Base-by-base conservation (phyloP, 2,113 vertebrate species). In the Strix aluco region DNA sequence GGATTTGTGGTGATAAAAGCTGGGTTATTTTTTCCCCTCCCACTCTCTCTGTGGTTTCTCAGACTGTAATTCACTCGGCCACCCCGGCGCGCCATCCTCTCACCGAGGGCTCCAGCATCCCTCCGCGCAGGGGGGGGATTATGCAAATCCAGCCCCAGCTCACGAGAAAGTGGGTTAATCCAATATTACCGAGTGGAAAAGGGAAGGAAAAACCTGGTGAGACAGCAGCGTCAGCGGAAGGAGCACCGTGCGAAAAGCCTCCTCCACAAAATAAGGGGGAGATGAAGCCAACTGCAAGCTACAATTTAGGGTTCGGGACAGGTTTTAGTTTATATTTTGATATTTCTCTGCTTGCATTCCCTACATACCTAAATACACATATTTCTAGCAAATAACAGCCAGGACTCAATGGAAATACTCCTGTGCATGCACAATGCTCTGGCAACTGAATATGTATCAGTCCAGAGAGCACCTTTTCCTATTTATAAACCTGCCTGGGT, bases 111-210 rank as follows among this genome's bases (percentile, higher is more conserved):
- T 95, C 59, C 92, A 42, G 63, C 62, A 16, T 27, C 84, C 90
- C 94, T 95, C 86, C 3, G 10, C 36, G 47, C 71, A 54, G 90
- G 90, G 94, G 92, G 94, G 92, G 95, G 98, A 98, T 98, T 98
- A 98, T 97, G 97, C 98, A 98, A 98, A 98, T 97, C 79, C 86
- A 90, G 94, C 97, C 97, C 92, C 96, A 93, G 97, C 97, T 97
- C 79, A 15, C 13, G 13, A 78, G 94, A 98, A 98, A 98, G 88
- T 98, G 98, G 98, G 98, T 97, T 98, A 98, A 98, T 98, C 98
- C 98, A 98, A 98, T 97, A 98, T 98, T 98, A 98, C 91, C 0
- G 11, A 74, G 96, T 79, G 95, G 91, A 69, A 94, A 97, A 80
- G 44, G 91, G 92, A 93, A 93, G 77, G 92, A 38, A 92, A 94